Evolutionary conservation across 1,140 invertebrate species (phyloP), one percentile per base, ranked within the genome.

Genomic region (Anastrepha ludens): DNA sequence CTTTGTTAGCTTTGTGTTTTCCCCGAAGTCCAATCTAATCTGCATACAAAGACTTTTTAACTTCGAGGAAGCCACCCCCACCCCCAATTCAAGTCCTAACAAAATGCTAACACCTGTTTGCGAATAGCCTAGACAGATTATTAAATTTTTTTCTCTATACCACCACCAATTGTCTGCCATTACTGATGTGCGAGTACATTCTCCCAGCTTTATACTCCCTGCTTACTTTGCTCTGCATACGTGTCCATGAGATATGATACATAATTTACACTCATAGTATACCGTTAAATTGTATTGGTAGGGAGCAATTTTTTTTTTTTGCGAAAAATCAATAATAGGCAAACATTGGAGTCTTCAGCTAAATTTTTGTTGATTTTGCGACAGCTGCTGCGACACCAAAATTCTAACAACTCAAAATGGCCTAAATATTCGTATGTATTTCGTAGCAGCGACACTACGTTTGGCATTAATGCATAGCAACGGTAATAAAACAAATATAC

Each of bases 281-380:
- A 39, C 64, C 6, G 2, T 39, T 20, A 67, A n/a, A 17, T 67
- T 67, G 60, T 64, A 17, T 64, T 58, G 62, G n/a, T 64, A 20
- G 62, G 17, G 15, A 6, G 70, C 13, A 86, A n/a, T 4, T 29
- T 29, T 29, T 29, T 29, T 29, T 62, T 86, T 86, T 86, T 29
- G 85, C 8, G 58, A 29, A 86, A 86, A 86, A 86, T 86, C 85
- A 29, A 86, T 86, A 86, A 8, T 86, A 62, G 58, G 17, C 47
- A 47, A 81, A 55, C 74, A 55, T 41, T 81, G 74, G 47, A 81
- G 74, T 81, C 55, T n/a, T 50, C 9, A 2, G 29, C 29, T 20
- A 2, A 74, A 70, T 41, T 15, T 70, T 70, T 44, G 39, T 41
- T 9, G 4, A 6, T 44, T n/a, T 65, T 39, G 29, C 11, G 64